Base-by-base conservation (phyloP, 2,113 vertebrate species). In the Pachypanchax playfairii region DNA sequence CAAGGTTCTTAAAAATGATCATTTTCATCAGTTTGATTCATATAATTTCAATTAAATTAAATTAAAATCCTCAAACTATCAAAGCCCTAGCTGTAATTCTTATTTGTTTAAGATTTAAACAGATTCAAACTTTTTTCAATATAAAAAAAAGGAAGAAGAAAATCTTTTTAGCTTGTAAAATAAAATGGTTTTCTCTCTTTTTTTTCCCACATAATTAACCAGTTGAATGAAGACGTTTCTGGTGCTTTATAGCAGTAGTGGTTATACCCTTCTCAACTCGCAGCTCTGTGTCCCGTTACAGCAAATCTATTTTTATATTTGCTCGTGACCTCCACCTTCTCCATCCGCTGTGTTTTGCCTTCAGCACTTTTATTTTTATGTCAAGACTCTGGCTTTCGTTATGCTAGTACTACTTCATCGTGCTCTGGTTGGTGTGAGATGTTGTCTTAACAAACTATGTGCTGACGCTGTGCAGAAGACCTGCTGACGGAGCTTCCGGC, bases 361-460 rank as follows among this genome's bases (percentile, higher is more conserved):
- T n/a, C 29, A 50, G 55, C 33, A 17, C 43, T 66, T 68, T 62
- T 75, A 12, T 55, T 73, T 70, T 65, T 55, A 35, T 36, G 28
- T 53, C 21, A 48, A 33, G 39, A 69, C 43, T 65, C 70, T 81
- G 77, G 63, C 54, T 87, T 81, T 83, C 54, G 62, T 81, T 75
- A 65, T 38, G 31, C 35, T 73, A 5, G n/a, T 31, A 71, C 49
- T 46, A 57, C 28, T 70, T 57, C 65, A 53, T 76, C 55, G 65
- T 75, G 50, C 65, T 75, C 39, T 65, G 61, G 63, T 70, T 70
- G 38, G 64, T 14, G 24, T 43, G 68, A 69, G 35, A 75, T 79
- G 73, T 61, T 78, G 54, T 72, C 56, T 85, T 73, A 73, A 20
- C 53, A 59, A 82, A 67, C 43, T 69, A 83, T 77, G 61, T 75